These are phyloP conservation scores for Etheostoma nigrum DNA, from an alignment of 2,797 vertebrate genomes.

Conservation along the genomic window DNA sequence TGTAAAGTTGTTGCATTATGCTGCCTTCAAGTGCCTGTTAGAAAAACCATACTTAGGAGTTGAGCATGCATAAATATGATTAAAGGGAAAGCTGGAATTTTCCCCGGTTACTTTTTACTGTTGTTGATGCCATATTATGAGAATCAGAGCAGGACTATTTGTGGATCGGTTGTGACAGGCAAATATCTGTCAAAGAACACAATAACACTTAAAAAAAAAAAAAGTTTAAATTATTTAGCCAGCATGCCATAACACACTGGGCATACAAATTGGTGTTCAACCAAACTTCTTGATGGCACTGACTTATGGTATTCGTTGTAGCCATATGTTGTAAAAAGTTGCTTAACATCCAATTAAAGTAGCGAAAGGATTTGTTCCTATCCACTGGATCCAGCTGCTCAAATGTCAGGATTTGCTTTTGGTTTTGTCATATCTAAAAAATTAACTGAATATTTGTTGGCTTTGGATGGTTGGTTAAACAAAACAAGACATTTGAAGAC, in stretches of 20 bases:
- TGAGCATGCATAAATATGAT: not conserved
- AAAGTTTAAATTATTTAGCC: not conserved
- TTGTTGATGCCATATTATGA: not conserved
- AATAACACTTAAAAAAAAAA: not conserved
- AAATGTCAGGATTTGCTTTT: not conserved
- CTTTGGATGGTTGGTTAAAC: not conserved
- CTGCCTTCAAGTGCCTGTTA: slow-evolving; percentile 19
- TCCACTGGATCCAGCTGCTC: not conserved
- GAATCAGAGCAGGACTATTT: not conserved
- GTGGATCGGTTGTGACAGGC: not conserved
- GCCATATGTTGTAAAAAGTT: too few species aligned
- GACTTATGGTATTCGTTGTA: not conserved
- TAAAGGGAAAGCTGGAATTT: not conserved
- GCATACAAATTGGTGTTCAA: too few species aligned
- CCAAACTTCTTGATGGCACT: not conserved
- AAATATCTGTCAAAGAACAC: not conserved
- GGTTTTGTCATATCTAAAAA: not conserved
- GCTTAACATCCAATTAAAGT: not conserved
- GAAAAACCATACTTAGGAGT: not conserved
- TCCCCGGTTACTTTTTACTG: not conserved
- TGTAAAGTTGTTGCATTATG: not conserved
- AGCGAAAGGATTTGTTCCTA: not conserved
- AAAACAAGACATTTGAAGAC: not conserved
- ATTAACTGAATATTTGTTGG: not conserved
- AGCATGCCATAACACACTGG: not conserved